Base-by-base conservation (phyloP, 2,888 invertebrate genomes). In the Zaprionus obscuricornis region DNA sequence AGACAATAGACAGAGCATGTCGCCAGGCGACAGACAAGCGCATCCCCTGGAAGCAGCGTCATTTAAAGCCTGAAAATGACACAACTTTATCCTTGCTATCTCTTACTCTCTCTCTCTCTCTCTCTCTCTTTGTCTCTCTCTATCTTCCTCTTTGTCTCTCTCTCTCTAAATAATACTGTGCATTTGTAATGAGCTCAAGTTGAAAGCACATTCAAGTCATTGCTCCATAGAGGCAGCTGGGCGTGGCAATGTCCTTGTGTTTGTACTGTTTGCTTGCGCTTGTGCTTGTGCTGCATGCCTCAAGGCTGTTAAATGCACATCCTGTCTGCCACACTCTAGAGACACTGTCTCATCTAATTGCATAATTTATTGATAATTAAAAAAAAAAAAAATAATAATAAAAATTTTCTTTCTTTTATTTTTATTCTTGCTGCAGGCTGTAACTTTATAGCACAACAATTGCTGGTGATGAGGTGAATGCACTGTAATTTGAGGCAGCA, bases 341-440 rank as follows among this genome's bases (percentile, higher is more conserved):
- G 47, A 22, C 34, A 18, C 36, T 37, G 56, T 27, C 54, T 40
- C 64, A 52, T 77, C 70, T 67, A 81, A 84, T 74, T 77, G 82
- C 71, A 81, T 81, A 84, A 84, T 81, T 84, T 74, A 78, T 82
- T 84, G 82, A 78, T 77, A 78, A 78, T 81, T 81, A 76, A 84
- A 81, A 4, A 22, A 7, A 22, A 5, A 22, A 5, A 22, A 22
- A 22, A 22, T 4, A 22, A 22, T 5, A 13, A 34, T 31, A 42
- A 5, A 45, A 63, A 63, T 33, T 55, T 22, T 47, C 37, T 43
- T 49, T 56, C 26, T 36, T 17, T 45, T 11, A 10, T n/a, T 26
- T 34, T 51, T 20, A 14, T 27, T 27, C 42, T 3, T 27, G 4
- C 18, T 68, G 36, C 52, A 49, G 59, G 50, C 69, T 17, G 43